Percentiles rank a stretch among this genome's conserved stretches.
These are phyloP conservation scores for Drosophila villosipedis DNA, from an alignment of 2,888 invertebrate species.

Conservation along the genomic window DNA sequence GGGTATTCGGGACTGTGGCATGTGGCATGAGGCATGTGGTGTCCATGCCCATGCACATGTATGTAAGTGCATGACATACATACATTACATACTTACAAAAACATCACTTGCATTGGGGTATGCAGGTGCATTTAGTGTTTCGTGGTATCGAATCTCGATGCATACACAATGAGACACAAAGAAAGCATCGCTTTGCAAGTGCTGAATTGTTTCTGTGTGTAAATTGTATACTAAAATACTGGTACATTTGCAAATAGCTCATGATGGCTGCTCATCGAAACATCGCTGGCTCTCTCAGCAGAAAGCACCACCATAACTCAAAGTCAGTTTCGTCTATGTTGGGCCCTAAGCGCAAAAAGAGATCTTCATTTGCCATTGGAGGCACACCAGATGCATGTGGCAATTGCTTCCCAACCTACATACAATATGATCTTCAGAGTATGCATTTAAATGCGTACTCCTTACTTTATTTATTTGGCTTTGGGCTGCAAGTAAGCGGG, in stretches of 20 bases:
- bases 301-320: conserved; percentile 85
- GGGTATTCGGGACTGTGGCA: not conserved
- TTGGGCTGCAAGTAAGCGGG: conserved; percentile 75
- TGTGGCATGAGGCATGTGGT: conserved; percentile 10
- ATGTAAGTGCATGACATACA: conserved; percentile 22
- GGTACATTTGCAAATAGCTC: conserved; percentile 50
- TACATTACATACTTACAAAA: not conserved
- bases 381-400: conserved; percentile 30
- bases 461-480: conserved; percentile 52
- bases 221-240: conserved; percentile 61
- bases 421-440: conserved; percentile 18
- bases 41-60: conserved; percentile 4
- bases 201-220: conserved; percentile 75
- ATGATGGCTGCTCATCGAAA: conserved; percentile 58
- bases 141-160: conserved; percentile 61
- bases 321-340: conserved; percentile 81
- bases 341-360: conserved; percentile 69
- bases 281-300: conserved; percentile 79
- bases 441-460: conserved; percentile 28
- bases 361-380: conserved; percentile 26
- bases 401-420: conserved; percentile 46
- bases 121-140: conserved; percentile 16
- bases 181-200: conserved; percentile 60
- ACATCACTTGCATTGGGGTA: conserved; percentile 2
- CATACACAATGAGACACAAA: conserved; percentile 79